phyloP scores from a whole-genome alignment of 2,888 invertebrate species.

The Aromia moschata region DNA sequence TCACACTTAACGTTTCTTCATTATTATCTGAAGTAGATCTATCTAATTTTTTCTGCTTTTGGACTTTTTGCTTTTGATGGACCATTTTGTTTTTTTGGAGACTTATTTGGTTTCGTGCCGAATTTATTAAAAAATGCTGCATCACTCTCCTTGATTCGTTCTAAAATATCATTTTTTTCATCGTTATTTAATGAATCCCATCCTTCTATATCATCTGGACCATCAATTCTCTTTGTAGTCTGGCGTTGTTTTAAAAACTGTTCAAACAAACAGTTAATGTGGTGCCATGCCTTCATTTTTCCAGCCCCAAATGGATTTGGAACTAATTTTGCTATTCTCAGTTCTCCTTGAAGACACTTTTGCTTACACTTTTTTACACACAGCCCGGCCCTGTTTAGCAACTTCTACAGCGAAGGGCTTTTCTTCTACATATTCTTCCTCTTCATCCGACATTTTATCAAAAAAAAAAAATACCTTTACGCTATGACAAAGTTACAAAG shows the following conservation, averaged over 20 bases:
- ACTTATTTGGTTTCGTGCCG: constrained; percentile 31
- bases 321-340: constrained; percentile 81
- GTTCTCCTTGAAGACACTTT: constrained; percentile 75
- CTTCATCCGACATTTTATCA: constrained; percentile 57
- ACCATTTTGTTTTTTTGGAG: constrained; percentile 50
- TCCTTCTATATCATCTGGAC: constrained; percentile 79
- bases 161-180: constrained; percentile 72
- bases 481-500: too few relatives aligned
- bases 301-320: constrained; percentile 80
- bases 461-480: too few relatives aligned
- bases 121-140: constrained; percentile 60
- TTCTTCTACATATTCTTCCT: constrained; percentile 54
- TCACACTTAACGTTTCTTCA: constrained; percentile 12
- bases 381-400: constrained; percentile 82
- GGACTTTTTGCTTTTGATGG: constrained; percentile 13
- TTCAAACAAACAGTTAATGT: constrained; percentile 82
- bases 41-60: constrained; percentile 10
- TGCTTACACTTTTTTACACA: constrained; percentile 87
- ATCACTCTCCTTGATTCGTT: constrained; percentile 72
- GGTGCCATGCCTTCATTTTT: constrained; percentile 87
- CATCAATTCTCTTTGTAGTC: constrained; percentile 83
- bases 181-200: constrained; percentile 74
- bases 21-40: constrained; percentile 4
- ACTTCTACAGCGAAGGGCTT: constrained; percentile 78
- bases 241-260: constrained; percentile 80